These are phyloP conservation scores for Augochlora pura DNA, from an alignment of 1,140 invertebrate genomes.

Conservation along the genomic window DNA sequence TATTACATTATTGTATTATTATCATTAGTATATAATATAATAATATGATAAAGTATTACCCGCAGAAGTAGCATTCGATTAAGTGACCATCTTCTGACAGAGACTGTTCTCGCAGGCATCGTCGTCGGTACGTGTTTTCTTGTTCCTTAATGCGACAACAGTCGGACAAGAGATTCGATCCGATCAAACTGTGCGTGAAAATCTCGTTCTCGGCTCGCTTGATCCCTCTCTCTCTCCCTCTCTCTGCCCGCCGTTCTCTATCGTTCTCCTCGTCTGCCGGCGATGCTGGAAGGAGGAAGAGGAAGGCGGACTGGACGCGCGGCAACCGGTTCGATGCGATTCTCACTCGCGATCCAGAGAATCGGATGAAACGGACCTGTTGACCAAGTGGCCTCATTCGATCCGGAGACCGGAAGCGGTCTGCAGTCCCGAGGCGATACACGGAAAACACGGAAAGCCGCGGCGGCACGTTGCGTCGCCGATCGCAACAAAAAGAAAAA, in stretches of 20 bases:
- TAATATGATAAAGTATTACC: too few species aligned
- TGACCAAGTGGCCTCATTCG: conserved; percentile 80
- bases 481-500: too few species aligned
- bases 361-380: conserved; percentile 75
- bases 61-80: background rate
- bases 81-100: background rate
- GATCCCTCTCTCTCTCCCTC: background rate
- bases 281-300: conserved; percentile 25
- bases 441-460: conserved; percentile 55
- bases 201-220: conserved; percentile 37
- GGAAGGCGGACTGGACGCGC: conserved; percentile 29
- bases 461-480: background rate
- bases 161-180: conserved; percentile 14
- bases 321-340: conserved; percentile 75
- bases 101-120: background rate
- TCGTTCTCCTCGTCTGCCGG: too few species aligned
- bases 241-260: background rate
- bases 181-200: conserved; percentile 31
- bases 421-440: conserved; percentile 40
- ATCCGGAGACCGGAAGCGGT: conserved; percentile 74
- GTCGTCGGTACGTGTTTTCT: background rate
- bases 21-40: too few species aligned
- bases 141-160: background rate
- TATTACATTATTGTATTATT: too few species aligned
- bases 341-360: conserved; percentile 77